phyloP scores from a whole-genome alignment of 2,113 vertebrate genomes.

The Ochotona curzoniae region DNA sequence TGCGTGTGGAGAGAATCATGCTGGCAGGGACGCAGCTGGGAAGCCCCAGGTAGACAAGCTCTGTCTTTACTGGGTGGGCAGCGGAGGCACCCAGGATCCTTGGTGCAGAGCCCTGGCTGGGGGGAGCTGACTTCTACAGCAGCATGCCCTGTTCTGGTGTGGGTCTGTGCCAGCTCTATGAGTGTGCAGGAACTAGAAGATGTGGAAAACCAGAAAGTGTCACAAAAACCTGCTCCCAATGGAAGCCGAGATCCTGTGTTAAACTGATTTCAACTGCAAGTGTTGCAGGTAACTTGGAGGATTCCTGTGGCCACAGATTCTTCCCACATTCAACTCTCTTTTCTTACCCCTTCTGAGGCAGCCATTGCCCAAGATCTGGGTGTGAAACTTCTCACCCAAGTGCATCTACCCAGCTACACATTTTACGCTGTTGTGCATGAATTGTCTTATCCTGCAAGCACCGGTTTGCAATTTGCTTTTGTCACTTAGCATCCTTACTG shows the following conservation, averaged over 20 bases:
- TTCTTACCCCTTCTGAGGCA: background rate
- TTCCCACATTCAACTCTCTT: background rate
- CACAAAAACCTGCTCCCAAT: background rate
- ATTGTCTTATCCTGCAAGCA: background rate
- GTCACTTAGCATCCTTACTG: conserved; percentile 28
- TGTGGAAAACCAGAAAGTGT: background rate
- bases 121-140: background rate
- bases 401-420: background rate
- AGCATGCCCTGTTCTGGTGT: background rate
- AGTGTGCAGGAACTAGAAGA: background rate
- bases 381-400: background rate
- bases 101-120: background rate
- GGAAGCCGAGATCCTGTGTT: background rate
- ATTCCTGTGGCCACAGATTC: background rate
- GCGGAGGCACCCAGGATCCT: background rate
- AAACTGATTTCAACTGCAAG: conserved; percentile 38
- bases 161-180: background rate
- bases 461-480: conserved; percentile 43
- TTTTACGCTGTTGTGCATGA: conserved; percentile 31
- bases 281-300: background rate
- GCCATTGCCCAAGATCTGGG: background rate
- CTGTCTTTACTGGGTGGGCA: too few species aligned
- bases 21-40: background rate
- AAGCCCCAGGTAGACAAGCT: background rate
- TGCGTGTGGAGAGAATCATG: background rate